Evolutionary conservation across 2,113 vertebrate genomes (phyloP).

Genomic region (Vanacampus margaritifer): DNA sequence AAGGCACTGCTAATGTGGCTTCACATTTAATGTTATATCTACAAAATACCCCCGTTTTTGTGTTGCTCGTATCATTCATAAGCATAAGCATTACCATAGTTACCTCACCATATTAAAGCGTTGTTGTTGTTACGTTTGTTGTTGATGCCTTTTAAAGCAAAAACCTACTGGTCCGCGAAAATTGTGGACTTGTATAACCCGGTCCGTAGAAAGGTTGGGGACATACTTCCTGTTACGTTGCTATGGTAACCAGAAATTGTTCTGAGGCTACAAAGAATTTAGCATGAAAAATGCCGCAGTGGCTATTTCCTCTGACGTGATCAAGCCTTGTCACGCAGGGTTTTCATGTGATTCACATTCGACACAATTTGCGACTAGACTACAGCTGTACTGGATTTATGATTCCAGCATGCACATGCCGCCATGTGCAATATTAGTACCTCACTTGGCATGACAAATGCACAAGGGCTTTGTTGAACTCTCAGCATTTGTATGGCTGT

Average conservation of each 20-base stretch:
- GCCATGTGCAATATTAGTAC: slow-evolving; percentile 29
- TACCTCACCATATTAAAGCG: too few species aligned
- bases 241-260: slow-evolving; percentile 54
- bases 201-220: too few species aligned
- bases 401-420: slow-evolving; percentile 49
- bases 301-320: slow-evolving; percentile 60
- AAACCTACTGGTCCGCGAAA: too few species aligned
- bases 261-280: slow-evolving; percentile 61
- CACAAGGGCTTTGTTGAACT: slow-evolving; percentile 27
- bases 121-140: too few species aligned
- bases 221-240: slow-evolving; percentile 53
- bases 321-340: slow-evolving; percentile 41
- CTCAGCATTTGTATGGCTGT: slow-evolving; percentile 21
- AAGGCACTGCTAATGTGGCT: too few species aligned
- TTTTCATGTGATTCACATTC: slow-evolving; percentile 64
- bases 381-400: slow-evolving; percentile 48
- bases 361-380: slow-evolving; percentile 64
- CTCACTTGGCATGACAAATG: slow-evolving; percentile 38
- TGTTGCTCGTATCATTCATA: too few species aligned
- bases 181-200: too few species aligned
- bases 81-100: too few species aligned
- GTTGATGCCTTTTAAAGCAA: too few species aligned
- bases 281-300: slow-evolving; percentile 58
- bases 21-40: too few species aligned
- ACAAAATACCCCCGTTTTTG: too few species aligned